phyloP scores from a whole-genome alignment of 1,140 invertebrate species.

The Ceratina japonica region DNA sequence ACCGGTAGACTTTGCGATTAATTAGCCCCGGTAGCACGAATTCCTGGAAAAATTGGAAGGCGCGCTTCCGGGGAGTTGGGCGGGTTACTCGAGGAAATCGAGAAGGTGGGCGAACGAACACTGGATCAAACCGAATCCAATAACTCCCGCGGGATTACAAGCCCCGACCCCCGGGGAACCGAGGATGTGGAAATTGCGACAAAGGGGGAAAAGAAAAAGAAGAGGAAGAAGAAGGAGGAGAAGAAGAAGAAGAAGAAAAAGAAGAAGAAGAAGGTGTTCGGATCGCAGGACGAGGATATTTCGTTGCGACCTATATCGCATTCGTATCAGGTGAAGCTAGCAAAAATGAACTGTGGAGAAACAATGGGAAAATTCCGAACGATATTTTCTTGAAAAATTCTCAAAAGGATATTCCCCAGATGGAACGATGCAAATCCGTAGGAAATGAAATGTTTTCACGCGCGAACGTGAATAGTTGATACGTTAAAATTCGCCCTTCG shows the following conservation, averaged over 20 bases:
- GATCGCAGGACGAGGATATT: conserved; percentile 43
- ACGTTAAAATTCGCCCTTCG: not conserved
- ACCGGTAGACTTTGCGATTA: not conserved
- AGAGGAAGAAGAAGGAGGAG: not conserved
- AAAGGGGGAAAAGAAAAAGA: not conserved
- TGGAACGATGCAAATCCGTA: too few relatives aligned
- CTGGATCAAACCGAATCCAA: conserved; percentile 76
- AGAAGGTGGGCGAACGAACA: conserved; percentile 54
- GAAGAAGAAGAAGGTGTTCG: conserved; percentile 1
- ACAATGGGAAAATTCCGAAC: not conserved
- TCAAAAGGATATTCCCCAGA: not conserved
- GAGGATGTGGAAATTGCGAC: conserved; percentile 51
- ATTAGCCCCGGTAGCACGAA: not conserved
- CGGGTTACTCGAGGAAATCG: not conserved
- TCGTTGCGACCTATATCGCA: conserved; percentile 43
- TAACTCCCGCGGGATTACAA: conserved; percentile 75
- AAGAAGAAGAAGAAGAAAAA: not conserved
- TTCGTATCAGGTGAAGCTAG: conserved; percentile 41
- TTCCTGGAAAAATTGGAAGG: not conserved
- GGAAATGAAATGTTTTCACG: not conserved
- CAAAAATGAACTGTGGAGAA: not conserved
- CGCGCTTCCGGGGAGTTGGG: not conserved
- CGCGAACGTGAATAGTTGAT: too few relatives aligned
- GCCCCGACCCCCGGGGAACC: conserved; percentile 59
- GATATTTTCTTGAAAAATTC: conserved; percentile 20